Evolutionary conservation across 1,140 invertebrate genomes (phyloP), one percentile per base, ranked within the genome.

Genomic region (Drosophila erecta): DNA sequence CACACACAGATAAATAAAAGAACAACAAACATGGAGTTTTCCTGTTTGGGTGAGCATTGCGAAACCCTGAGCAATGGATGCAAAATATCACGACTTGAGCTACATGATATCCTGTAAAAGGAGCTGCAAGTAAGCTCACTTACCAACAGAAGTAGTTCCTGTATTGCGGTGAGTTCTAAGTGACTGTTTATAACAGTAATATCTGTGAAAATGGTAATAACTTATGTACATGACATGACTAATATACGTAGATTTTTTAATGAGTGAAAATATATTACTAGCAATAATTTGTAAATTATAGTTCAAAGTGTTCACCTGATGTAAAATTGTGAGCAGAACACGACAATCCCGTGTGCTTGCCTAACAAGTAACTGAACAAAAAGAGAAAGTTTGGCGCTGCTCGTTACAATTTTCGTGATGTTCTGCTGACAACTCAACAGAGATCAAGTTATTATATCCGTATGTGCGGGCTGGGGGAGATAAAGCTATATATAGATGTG

Each of bases 341-440:
- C 27, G 8, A 20, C 10, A 38, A 24, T 35, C 24, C 22, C 3
- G 0, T 0, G 5, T 0, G 7, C 15, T 3, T 1, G 12, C 1
- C 1, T 10, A 56, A 11, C 56, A 33, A 44, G 60, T 77, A 77
- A n/a, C 33, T 22, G 20, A 43, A 49, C 47, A 58, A 47, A 44
- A 51, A 37, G 22, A 50, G 14, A 60, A 76, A 75, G 44, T 69
- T 74, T 77, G 70, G 47, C 56, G 50, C 61, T 51, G 76, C 84
- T 84, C 84, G 84, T 87, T 87, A 89, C 84, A 83, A 79, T 87
- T 87, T 87, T 87, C 67, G 76, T 87, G 79, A 89, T 87, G 84
- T 89, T 84, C 79, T 84, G 84, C 84, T 87, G 84, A 87, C 84
- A 87, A 87, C 84, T 89, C 84, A 87, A 83, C 83, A 86, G 84